A percentile compares a stretch with the other conserved stretches of the same genome.
Evolutionary conservation across 1,140 invertebrate genomes (phyloP).

Genomic region (Zaprionus taronus): DNA sequence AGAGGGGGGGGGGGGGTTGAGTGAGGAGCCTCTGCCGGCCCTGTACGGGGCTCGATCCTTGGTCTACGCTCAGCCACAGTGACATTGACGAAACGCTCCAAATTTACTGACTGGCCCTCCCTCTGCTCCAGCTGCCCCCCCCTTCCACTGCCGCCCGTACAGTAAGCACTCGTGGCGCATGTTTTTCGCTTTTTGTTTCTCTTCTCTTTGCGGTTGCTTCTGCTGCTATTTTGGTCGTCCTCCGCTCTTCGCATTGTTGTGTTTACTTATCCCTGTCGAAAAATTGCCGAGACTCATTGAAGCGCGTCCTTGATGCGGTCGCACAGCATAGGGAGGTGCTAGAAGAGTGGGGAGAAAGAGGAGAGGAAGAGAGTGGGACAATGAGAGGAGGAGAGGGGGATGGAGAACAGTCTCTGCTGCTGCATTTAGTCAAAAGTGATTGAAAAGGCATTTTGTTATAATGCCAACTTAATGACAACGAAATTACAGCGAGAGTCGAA

Average conservation of each 20-base stretch:
- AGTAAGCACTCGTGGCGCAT: slow-evolving; percentile 3
- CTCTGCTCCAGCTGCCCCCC: not conserved
- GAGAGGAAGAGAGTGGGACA: not conserved
- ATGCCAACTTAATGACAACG: slow-evolving; percentile 83
- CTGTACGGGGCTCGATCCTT: slow-evolving; percentile 21
- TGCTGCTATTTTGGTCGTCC: slow-evolving; percentile 40
- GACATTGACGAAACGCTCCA: slow-evolving; percentile 81
- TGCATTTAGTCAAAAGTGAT: slow-evolving; percentile 83
- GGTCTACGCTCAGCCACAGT: slow-evolving; percentile 46
- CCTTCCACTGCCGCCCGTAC: not conserved
- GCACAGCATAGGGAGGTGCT: not conserved
- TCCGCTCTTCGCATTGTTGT: slow-evolving; percentile 63
- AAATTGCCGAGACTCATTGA: slow-evolving; percentile 72
- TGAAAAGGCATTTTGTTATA: slow-evolving; percentile 83
- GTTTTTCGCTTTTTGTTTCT: slow-evolving; percentile 3
- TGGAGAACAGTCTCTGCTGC: slow-evolving; percentile 22
- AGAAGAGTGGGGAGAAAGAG: not conserved
- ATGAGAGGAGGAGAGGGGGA: not conserved
- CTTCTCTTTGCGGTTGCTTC: slow-evolving; percentile 14
- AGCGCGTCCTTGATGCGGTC: slow-evolving; percentile 48
- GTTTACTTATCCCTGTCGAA: slow-evolving; percentile 78
- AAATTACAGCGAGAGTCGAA: slow-evolving; percentile 79
- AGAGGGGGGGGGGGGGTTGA: not conserved
- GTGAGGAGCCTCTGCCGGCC: not conserved
- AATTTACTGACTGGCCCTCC: slow-evolving; percentile 63